Percentiles rank a stretch among this genome's conserved stretches.
Evolutionary conservation across 1,140 invertebrate genomes (phyloP).

Genomic region (Diploscapter pachys): DNA sequence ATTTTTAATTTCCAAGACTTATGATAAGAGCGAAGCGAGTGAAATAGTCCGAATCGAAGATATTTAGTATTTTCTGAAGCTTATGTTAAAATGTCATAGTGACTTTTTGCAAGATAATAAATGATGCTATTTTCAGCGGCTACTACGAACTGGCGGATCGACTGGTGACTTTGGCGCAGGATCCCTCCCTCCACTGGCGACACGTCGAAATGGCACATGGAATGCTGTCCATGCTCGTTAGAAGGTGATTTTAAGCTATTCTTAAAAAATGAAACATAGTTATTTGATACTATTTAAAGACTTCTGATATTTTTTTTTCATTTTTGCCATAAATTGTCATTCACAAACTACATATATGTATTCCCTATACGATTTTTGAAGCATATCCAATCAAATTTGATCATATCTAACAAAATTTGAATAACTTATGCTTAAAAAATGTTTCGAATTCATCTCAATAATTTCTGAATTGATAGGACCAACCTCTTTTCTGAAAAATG

Average conservation of each 20-base stretch:
- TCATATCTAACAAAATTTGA: too few relatives aligned
- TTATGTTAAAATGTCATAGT: neutral
- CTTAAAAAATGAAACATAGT: neutral
- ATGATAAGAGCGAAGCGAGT: too few relatives aligned
- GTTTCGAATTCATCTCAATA: constrained; percentile 66
- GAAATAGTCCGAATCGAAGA: too few relatives aligned
- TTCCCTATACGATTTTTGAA: too few relatives aligned
- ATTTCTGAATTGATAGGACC: constrained; percentile 60
- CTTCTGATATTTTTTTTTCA: neutral
- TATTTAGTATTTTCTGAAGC: too few relatives aligned
- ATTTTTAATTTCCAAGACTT: too few relatives aligned
- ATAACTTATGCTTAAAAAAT: too few relatives aligned
- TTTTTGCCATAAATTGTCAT: neutral
- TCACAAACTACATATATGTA: too few relatives aligned
- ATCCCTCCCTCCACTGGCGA: constrained; percentile 69
- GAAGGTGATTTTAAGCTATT: constrained; percentile 50
- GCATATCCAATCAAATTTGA: too few relatives aligned
- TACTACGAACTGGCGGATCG: constrained; percentile 36
- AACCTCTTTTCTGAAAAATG: constrained; percentile 53
- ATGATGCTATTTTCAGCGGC: constrained; percentile 59
- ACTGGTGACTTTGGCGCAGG: constrained; percentile 29
- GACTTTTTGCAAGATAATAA: neutral
- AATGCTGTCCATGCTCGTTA: constrained; percentile 71
- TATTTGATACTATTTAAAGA: neutral
- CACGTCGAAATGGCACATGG: constrained; percentile 72